These are phyloP conservation scores for Drosophila obscura DNA, from an alignment of 1,140 invertebrate species.

Conservation along the genomic window DNA sequence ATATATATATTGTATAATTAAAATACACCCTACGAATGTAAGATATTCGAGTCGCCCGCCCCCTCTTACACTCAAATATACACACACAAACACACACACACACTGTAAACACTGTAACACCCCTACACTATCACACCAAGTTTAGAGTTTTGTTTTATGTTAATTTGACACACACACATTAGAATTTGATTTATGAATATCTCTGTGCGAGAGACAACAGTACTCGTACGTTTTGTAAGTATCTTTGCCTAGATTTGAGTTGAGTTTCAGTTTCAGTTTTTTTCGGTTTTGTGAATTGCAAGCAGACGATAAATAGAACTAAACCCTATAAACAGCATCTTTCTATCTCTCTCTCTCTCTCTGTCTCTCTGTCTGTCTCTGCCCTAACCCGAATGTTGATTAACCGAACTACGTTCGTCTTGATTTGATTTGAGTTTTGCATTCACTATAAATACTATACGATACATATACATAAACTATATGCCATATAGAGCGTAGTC, in stretches of 20 bases:
- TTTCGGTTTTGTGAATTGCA: no score
- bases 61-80: background rate
- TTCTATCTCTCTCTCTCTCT: constrained; percentile 1
- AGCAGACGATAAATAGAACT: constrained; percentile 6
- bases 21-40: constrained; percentile 1
- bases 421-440: constrained; percentile 50
- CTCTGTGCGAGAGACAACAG: no score
- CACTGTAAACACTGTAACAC: constrained; percentile 14
- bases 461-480: constrained; percentile 26
- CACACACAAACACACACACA: background rate
- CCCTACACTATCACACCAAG: no score
- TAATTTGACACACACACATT: no score
- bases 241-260: constrained; percentile 12
- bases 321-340: constrained; percentile 35
- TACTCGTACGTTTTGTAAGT: constrained; percentile 6
- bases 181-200: no score
- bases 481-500: constrained; percentile 31
- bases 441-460: no score
- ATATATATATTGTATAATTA: no score
- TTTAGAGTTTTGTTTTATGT: constrained; percentile 2
- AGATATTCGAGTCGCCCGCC: constrained; percentile 18
- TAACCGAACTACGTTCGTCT: constrained; percentile 17
- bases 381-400: constrained; percentile 30
- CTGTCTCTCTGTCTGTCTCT: background rate
- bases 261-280: no score